Evolutionary conservation across 2,797 vertebrate genomes (phyloP).

Genomic region (Tenualosa ilisha): DNA sequence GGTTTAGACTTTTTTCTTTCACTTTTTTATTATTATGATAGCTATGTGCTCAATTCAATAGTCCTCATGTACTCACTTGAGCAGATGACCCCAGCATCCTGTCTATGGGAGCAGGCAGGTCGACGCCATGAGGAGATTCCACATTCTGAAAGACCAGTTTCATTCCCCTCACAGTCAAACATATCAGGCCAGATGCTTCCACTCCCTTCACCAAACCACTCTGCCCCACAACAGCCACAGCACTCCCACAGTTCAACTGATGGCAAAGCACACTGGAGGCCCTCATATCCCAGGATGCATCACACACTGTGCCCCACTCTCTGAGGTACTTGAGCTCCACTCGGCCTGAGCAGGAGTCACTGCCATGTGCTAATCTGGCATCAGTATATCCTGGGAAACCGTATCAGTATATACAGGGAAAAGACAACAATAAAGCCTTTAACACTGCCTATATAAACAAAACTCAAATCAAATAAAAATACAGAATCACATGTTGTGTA

Average conservation of each 20-base stretch:
- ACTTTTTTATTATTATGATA: no score
- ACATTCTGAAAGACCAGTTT: constrained; percentile 48
- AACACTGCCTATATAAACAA: no score
- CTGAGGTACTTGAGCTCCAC: constrained; percentile 34
- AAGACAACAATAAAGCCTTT: not conserved
- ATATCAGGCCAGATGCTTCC: constrained; percentile 46
- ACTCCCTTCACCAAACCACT: constrained; percentile 44
- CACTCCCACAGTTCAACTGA: constrained; percentile 52
- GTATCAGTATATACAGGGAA: no score
- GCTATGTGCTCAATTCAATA: no score
- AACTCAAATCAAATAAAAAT: no score
- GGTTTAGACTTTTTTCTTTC: no score
- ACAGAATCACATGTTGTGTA: no score
- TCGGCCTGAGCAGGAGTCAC: constrained; percentile 46
- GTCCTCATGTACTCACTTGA: constrained; percentile 30
- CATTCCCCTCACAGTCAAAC: constrained; percentile 50
- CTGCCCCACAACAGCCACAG: constrained; percentile 41
- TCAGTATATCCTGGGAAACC: constrained; percentile 33
- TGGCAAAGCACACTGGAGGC: constrained; percentile 49
- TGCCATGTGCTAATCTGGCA: constrained; percentile 20
- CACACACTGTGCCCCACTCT: constrained; percentile 49
- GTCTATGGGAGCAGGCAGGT: constrained; percentile 39
- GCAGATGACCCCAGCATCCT: constrained; percentile 51
- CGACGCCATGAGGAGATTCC: constrained; percentile 44
- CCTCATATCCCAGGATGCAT: constrained; percentile 46